Evolutionary conservation across 2,113 vertebrate genomes (phyloP).

Genomic region (Sigmodon hispidus): DNA sequence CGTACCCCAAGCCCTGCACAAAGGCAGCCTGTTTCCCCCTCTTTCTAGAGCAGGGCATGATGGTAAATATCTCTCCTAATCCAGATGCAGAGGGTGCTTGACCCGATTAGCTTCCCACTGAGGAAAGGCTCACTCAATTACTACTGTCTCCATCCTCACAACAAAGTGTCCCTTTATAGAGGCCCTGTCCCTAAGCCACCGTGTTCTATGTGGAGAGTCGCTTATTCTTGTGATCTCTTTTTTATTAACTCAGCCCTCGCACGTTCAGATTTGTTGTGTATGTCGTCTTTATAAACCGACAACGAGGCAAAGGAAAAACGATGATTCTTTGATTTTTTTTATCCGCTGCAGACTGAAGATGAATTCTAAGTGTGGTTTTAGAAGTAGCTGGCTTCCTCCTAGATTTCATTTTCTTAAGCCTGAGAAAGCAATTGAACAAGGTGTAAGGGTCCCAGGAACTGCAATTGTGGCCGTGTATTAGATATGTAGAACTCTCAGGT

Average conservation of each 20-base stretch:
- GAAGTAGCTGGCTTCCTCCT: conserved; percentile 53
- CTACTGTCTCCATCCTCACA: not conserved
- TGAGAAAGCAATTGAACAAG: conserved; percentile 59
- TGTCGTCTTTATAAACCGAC: conserved; percentile 46
- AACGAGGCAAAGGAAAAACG: conserved; percentile 49
- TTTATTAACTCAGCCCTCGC: conserved; percentile 41
- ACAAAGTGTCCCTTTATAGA: not conserved
- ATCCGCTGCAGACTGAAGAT: conserved; percentile 44
- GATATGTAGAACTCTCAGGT: not conserved
- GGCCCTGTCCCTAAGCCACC: not conserved
- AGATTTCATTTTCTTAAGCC: conserved; percentile 55
- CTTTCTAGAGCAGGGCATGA: not conserved
- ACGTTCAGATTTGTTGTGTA: conserved; percentile 20
- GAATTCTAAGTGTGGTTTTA: conserved; percentile 42
- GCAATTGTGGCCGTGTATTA: not conserved
- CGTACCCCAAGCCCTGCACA: fast-evolving
- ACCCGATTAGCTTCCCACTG: not conserved
- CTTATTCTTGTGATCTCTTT: conserved; percentile 28
- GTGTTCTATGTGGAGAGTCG: not conserved
- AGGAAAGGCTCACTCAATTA: not conserved
- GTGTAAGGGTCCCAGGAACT: not conserved
- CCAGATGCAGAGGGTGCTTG: not conserved
- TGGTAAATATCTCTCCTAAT: not conserved
- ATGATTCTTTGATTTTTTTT: conserved; percentile 57
- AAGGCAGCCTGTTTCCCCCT: not conserved